Evolutionary conservation across 2,113 vertebrate species (phyloP).

Genomic region (Burhinus bistriatus): DNA sequence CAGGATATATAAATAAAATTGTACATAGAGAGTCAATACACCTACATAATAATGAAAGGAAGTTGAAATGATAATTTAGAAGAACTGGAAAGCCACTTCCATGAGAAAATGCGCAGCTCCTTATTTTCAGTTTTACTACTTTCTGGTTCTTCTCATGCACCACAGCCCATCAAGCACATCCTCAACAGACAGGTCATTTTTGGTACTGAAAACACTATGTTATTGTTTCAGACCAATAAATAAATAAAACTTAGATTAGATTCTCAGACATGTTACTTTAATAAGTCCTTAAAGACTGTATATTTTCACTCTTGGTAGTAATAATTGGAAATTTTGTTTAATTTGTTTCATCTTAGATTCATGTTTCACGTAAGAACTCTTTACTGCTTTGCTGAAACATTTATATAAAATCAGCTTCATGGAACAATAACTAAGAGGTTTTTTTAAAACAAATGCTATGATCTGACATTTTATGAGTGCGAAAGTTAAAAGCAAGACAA

Average conservation of each 20-base stretch:
- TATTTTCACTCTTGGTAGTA: background rate
- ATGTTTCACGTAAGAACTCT: background rate
- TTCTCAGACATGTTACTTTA: background rate
- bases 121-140: background rate
- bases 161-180: background rate
- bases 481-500: background rate
- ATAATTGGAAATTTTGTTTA: background rate
- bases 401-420: background rate
- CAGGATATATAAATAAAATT: background rate
- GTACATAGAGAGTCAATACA: background rate
- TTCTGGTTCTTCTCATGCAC: background rate
- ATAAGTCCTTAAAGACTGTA: background rate
- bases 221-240: background rate
- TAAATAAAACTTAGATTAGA: background rate
- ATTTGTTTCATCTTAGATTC: background rate
- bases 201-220: background rate
- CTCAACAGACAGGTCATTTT: background rate
- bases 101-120: background rate
- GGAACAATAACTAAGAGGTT: background rate
- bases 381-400: background rate
- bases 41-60: background rate
- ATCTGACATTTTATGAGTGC: background rate
- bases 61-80: background rate
- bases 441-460: background rate
- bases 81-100: background rate